Evolutionary conservation across 2,113 vertebrate genomes (phyloP).

Genomic region (Buteo buteo): DNA sequence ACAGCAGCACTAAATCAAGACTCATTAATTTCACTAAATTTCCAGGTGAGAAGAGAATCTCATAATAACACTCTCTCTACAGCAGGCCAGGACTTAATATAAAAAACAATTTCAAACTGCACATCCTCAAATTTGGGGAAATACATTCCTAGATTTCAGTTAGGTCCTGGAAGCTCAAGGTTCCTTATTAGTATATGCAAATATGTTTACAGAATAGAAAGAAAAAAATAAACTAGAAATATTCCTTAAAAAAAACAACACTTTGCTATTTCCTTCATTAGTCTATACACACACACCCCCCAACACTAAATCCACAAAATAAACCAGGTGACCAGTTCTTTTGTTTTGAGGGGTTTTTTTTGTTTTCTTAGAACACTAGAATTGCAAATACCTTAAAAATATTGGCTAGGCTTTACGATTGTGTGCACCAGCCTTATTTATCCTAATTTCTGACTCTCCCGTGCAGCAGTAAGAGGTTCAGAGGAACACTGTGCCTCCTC

Average conservation of each 20-base stretch:
- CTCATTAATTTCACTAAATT: not conserved
- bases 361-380: not conserved
- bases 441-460: not conserved
- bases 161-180: not conserved
- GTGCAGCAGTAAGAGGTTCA: not conserved
- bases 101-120: not conserved
- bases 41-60: not conserved
- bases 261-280: not conserved
- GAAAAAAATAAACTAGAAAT: not conserved
- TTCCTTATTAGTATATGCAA: not conserved
- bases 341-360: not conserved
- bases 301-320: not conserved
- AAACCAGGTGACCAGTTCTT: not conserved
- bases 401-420: not conserved
- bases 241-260: not conserved
- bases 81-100: not conserved
- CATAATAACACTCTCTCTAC: not conserved
- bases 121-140: not conserved
- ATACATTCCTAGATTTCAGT: not conserved
- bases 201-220: not conserved
- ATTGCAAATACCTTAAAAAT: not conserved
- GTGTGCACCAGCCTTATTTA: not conserved
- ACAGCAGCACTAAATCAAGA: not conserved
- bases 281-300: not conserved
- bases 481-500: not conserved